Evolutionary conservation across 1,140 invertebrate genomes (phyloP), one percentile per base, ranked within the genome.

Genomic region (Odontomachus brunneus): DNA sequence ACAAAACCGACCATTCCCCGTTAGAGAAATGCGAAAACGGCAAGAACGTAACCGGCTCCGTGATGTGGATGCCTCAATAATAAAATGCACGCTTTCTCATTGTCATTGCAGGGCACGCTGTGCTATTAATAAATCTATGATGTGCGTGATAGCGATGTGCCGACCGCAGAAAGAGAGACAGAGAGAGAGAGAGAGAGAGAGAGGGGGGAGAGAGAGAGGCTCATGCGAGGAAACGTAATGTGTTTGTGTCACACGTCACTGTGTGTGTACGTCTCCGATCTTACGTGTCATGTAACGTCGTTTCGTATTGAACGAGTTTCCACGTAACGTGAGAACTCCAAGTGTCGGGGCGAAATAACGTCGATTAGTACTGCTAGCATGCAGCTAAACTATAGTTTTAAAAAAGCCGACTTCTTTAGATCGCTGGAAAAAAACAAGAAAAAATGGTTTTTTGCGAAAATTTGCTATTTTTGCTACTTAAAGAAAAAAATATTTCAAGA

Each of bases 51-150:
- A n/a, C 17, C 15, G 3, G 51, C 22, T 44, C 15, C 17, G 11
- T 57, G 33, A 78, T 24, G 63, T 53, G 26, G 44, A 7, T 22
- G n/a, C 44, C 44, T 57, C 26, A 69, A 76, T 66, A 51, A 65
- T 44, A 66, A 67, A 44, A 80, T 48, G 48, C 12, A 57, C 33
- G 17, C n/a, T 29, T 44, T 44, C 19, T 51, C n/a, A 15, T 14
- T 53, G 11, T 7, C 57, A 59, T 44, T 48, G 24, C 60, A n/a
- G 24, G 62, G 38, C 48, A 51, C 44, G 12, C 3, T 9, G 19
- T 15, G 24, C 71, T 86, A 87, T 87, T 85, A 87, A 72, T 86
- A 85, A 44, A 15, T 19, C 7, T 19, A 0, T 26, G 26, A 65
- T 81, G 17, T 62, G 26, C 55, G 53, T 51, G 60, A 81, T 74